Evolutionary conservation across 2,113 vertebrate species (phyloP).

Genomic region (Struthidea cinerea): DNA sequence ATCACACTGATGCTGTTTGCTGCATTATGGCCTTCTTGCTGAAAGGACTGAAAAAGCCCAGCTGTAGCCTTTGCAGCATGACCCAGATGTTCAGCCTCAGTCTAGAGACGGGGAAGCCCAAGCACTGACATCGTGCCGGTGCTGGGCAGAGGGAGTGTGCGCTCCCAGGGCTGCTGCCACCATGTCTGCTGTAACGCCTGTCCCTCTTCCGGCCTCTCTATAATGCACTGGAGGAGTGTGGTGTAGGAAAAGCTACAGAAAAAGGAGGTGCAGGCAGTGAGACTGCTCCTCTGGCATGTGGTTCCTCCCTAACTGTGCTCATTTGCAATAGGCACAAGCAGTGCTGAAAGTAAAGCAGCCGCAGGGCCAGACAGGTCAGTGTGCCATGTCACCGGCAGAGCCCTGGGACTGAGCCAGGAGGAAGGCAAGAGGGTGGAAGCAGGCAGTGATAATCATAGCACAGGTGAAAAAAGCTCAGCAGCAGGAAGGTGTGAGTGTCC

Average conservation of each 20-base stretch:
- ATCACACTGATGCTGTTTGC: not conserved
- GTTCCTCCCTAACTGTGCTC: not conserved
- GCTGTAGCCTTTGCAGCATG: not conserved
- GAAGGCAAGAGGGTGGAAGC: rapidly evolving
- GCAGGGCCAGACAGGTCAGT: not conserved
- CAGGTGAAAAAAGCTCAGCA: not conserved
- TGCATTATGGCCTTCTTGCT: not conserved
- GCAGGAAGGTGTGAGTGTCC: not conserved
- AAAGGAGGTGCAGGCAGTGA: not conserved
- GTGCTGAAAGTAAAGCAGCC: not conserved
- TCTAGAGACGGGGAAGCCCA: not conserved
- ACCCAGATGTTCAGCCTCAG: not conserved
- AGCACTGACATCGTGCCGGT: rapidly evolving
- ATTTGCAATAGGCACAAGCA: not conserved
- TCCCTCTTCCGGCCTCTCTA: not conserved
- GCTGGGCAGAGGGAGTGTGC: not conserved
- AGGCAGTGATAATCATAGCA: not conserved
- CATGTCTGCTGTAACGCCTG: not conserved
- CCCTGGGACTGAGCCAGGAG: not conserved
- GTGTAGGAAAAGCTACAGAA: not conserved
- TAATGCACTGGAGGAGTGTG: rapidly evolving
- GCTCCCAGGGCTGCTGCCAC: not conserved
- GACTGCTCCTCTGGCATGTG: not conserved
- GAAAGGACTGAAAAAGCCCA: not conserved
- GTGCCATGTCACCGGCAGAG: rapidly evolving